Evolutionary conservation across 2,888 invertebrate genomes (phyloP).

Genomic region (Hedya salicella): DNA sequence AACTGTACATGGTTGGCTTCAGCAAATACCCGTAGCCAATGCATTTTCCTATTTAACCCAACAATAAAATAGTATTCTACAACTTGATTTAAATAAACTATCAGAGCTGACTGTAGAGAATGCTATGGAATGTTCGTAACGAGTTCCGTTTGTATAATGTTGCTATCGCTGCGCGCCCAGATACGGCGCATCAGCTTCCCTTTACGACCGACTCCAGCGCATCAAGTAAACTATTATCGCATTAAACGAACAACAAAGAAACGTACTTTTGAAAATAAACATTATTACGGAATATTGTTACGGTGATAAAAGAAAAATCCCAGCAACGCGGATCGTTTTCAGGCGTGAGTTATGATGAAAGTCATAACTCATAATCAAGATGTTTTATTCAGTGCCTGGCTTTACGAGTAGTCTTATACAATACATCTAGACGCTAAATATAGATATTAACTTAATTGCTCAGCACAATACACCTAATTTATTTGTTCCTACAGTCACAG

Average conservation of each 20-base stretch:
- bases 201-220: slow-evolving; percentile 63
- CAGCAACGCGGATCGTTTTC: slow-evolving; percentile 7
- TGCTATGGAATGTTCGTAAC: slow-evolving; percentile 18
- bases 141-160: slow-evolving; percentile 30
- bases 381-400: slow-evolving; percentile 4
- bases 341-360: slow-evolving; percentile 21
- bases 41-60: background rate
- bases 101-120: background rate
- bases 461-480: slow-evolving; percentile 4
- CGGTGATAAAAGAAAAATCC: slow-evolving; percentile 21
- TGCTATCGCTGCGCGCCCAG: slow-evolving; percentile 33
- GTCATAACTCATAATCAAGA: slow-evolving; percentile 24
- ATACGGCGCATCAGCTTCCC: slow-evolving; percentile 51
- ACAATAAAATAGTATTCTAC: background rate
- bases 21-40: background rate
- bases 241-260: slow-evolving; percentile 74
- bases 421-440: background rate
- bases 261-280: slow-evolving; percentile 47
- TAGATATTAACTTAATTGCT: slow-evolving; percentile 18
- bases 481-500: background rate
- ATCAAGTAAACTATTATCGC: slow-evolving; percentile 70
- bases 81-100: background rate
- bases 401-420: slow-evolving; percentile 1
- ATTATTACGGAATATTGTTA: slow-evolving; percentile 32
- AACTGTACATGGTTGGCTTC: too few species aligned